Evolutionary conservation across 2,888 invertebrate genomes (phyloP), one percentile per base, ranked within the genome.

Genomic region (Chymomyza procnemis): DNA sequence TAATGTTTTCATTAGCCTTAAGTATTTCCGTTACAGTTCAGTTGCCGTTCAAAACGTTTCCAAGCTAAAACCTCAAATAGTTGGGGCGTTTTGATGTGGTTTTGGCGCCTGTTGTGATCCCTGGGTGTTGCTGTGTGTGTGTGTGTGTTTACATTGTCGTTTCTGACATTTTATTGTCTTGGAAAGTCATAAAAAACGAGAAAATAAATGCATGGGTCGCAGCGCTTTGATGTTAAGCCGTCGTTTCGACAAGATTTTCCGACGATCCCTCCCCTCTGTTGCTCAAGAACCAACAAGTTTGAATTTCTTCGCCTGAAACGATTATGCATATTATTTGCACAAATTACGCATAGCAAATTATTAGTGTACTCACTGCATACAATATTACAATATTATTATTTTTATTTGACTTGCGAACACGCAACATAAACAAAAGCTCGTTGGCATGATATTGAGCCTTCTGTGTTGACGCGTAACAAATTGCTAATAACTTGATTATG

Each of bases 261-360:
- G 22, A 21, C 6, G 26, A 26, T 26, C 9, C 54, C 21, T 6
- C 16, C 21, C 16, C 16, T 52, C 73, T n/a, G 86, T 4, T 30
- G 30, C 30, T 12, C 34, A 1, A 26, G 26, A 6, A 6, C 6
- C 26, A 26, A 0, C 26, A 6, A 26, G 26, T 26, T 26, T 1
- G 26, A 8, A 26, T 26, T 26, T 26, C 26, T 26, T 26, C 34
- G 34, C 1, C 34, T 41, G 34, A 41, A 41, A 41, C 12, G 12
- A 81, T 81, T 84, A 86, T 77, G 82, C 79, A 81, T 86, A 81
- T 84, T 81, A 81, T 81, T 86, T 84, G 81, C 87, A 87, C 85
- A 87, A 87, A 87, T 82, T 86, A 87, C 87, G 87, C 21, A 85
- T 74, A 70, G 74, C 82, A 79, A 78, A 78, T 79, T 66, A 84